Evolutionary conservation across 2,888 invertebrate species (phyloP).

Genomic region (Romanomermis culicivorax): DNA sequence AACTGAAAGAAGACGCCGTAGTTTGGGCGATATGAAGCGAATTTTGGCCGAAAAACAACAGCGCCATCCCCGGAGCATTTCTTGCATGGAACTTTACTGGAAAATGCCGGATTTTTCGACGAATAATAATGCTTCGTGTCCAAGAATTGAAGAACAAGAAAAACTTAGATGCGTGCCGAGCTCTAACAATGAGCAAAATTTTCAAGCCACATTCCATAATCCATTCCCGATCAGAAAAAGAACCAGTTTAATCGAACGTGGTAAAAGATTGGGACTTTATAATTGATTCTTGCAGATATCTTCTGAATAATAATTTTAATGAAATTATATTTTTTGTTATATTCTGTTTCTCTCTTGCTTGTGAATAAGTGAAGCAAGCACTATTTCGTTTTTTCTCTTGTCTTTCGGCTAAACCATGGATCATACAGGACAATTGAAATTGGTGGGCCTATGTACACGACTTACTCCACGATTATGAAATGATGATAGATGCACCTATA

Average conservation of each 20-base stretch:
- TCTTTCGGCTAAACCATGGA: no score
- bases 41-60: background rate
- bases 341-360: no score
- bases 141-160: background rate
- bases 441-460: no score
- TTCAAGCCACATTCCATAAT: background rate
- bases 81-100: background rate
- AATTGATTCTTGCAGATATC: no score
- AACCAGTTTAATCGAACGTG: conserved; percentile 8
- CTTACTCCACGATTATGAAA: no score
- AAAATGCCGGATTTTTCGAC: background rate
- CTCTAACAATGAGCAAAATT: background rate
- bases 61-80: background rate
- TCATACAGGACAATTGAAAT: no score
- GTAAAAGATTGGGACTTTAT: conserved; percentile 9
- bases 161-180: background rate
- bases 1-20: background rate
- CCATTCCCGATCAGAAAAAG: conserved; percentile 9
- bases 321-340: no score
- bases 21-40: background rate
- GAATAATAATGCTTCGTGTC: background rate
- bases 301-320: no score
- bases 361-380: no score
- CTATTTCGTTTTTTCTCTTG: no score
- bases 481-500: no score